Conservation (phyloP, 2,888 invertebrate genomes). For the Cryptocephalus moraei region DNA sequence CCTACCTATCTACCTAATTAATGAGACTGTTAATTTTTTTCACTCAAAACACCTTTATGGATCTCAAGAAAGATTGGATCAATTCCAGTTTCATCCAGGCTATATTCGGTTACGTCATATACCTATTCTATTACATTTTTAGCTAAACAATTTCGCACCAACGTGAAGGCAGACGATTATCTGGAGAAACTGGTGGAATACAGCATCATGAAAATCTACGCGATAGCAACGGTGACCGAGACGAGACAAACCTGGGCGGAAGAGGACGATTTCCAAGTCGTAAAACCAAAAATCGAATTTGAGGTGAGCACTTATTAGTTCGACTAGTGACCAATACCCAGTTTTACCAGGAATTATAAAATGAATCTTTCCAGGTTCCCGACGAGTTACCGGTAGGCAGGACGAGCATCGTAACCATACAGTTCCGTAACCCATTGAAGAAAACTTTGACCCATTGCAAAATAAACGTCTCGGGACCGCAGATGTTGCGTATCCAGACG, state of each 20-base stretch:
- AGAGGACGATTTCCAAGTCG: slow-evolving; percentile 71
- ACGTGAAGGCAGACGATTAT: slow-evolving; percentile 58
- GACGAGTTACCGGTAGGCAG: slow-evolving; percentile 48
- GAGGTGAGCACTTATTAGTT: slow-evolving; percentile 44
- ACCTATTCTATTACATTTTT: no score
- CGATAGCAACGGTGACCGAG: slow-evolving; percentile 67
- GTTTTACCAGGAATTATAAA: background rate
- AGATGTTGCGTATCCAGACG: slow-evolving; percentile 49
- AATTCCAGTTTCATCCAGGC: no score
- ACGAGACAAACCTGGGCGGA: slow-evolving; percentile 76
- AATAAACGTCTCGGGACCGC: slow-evolving; percentile 61
- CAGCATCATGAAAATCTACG: slow-evolving; percentile 67
- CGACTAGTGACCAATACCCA: background rate
- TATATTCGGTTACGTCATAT: no score
- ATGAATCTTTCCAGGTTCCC: slow-evolving; percentile 26
- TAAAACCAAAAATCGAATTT: slow-evolving; percentile 60
- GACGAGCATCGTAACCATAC: slow-evolving; percentile 45
- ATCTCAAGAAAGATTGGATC: no score
- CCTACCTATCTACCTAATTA: no score
- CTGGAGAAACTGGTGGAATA: slow-evolving; percentile 71
- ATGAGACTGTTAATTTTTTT: no score
- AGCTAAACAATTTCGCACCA: no score
- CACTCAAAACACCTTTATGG: no score
- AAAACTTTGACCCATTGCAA: slow-evolving; percentile 53
- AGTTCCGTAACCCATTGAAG: slow-evolving; percentile 62